Base-by-base conservation (phyloP, 1,140 invertebrate species). In the Pollicipes pollicipes region DNA sequence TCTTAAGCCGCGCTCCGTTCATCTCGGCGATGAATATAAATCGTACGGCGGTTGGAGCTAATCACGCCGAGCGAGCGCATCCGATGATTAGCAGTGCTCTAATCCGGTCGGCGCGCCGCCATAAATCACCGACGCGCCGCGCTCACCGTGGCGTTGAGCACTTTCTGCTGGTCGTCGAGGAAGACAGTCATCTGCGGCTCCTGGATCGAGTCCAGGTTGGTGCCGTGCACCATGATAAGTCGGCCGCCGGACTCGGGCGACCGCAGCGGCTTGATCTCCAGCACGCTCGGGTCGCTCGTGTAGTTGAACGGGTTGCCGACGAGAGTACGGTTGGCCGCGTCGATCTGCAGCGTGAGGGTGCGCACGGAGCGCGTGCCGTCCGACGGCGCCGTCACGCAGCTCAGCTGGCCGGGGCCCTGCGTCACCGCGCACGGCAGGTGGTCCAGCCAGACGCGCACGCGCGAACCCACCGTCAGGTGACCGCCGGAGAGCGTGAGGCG, bases 391-490 rank as follows among this genome's bases (percentile, higher is more conserved):
- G 68, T 72, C 72, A 30, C 70, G 69, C 29, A 58, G 45, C 13
- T 73, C 72, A 77, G 73, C 31, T 74, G 72, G 27, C 74, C 73
- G 45, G 73, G 73, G 58, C 75, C 75, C 63, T 75, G 81, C 78
- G 82, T 76, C 8, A 97, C 90, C 74, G 85, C 81, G 80, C 96
- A 98, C 3, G 89, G 86, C 70, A 93, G 82, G 73, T 94, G 88
- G 80, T 96, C 95, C 21, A 98, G 81, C 78, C 85, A 90, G 0
- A 95, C 93, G 1, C 85, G 86, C 71, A 95, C 89, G 72, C 85
- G 86, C 30, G 91, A 93, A 10, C 97, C 97, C 77, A 97, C 93
- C 78, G 98, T 95, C 67, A 99, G 81, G 81, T 95, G 89, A 74
- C 88, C 85, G 24, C 97, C 97, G 73, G 86, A 88, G 71, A 99